Evolutionary conservation across 2,888 invertebrate species (phyloP), one percentile per base, ranked within the genome.

Genomic region (Drosophila putrida): DNA sequence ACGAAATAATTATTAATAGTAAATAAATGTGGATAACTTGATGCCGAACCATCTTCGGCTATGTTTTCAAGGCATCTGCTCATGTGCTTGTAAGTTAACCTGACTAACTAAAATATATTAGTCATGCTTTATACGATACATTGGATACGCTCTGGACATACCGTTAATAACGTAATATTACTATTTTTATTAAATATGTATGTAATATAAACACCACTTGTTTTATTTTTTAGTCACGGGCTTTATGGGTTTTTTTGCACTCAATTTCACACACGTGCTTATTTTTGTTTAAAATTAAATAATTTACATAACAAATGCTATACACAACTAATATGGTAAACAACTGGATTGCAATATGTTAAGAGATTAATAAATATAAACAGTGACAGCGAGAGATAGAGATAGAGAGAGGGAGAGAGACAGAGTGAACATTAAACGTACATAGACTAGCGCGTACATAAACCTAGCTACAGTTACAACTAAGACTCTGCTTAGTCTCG

Each of bases 391-490:
- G 49, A 71, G 66, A 51, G 31, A 28, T 2, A 11, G 25, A 9
- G 43, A 13, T 13, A 11, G 20, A 20, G 3, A 20, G 46, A 33
- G 46, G 9, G 47, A 75, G 43, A 13, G 25, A 11, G 20, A 20
- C 20, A 20, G 46, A 33, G 46, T 11, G 47, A 75, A 63, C 73
- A 75, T 81, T 82, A 76, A 80, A 75, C 72, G 73, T 81, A 78
- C 72, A 80, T 75, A 85, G 84, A 88, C 88, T 85, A 85, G 84
- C 81, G 73, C 70, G 75, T 82, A 82, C 67, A 74, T 84, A 80
- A 80, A 77, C 63, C 82, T 85, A 88, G 75, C 72, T 88, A 83
- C 60, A 72, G 51, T 65, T 70, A 81, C 51, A 72, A 72, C 66
- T 77, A 70, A 64, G 59, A 50, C 25, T 36, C 39, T 36, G 39